Evolutionary conservation across 2,797 vertebrate genomes (phyloP), one percentile per base, ranked within the genome.

Genomic region (Aphelocoma californica): DNA sequence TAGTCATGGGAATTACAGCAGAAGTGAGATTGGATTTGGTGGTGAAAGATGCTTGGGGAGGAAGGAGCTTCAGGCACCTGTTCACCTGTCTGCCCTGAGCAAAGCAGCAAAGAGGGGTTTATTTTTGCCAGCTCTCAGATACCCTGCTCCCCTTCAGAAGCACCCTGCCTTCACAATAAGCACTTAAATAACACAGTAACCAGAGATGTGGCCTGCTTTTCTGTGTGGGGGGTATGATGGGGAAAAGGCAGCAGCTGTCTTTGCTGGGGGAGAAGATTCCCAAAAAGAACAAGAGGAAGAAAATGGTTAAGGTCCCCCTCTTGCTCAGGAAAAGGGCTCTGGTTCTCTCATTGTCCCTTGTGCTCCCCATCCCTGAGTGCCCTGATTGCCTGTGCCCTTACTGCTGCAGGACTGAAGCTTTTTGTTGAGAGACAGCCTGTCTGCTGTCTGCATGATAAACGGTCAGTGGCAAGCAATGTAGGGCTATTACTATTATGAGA

Each of bases 141-240:
- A 19, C 4, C 10, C 38, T 6, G 5, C 2, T 26, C 70, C 31
- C 51, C 12, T 73, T 90, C 66, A 73, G 56, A 93, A 92, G 24
- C 31, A 53, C 10, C 28, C 25, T 47, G 25, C 12, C 31, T 88
- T 69, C 58, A 51, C 19, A 72, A 18, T 7, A 61, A 48, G 1
- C 25, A 6, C 31, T 29, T 86, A 23, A 81, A n/a, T 57, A 86
- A n/a, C 5, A 0, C 29, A 29, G 16, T 28, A 61, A 29, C 14
- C 44, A 36, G 31, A 81, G 36, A 21, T 21, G 7, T 6, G 15
- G 14, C 6, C 29, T 53, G 67, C 17, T 74, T 1, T 66, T 60
- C 58, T 64, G 17, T 34, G 1, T 2, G 25, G 12, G 5, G 4
- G 7, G 4, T 5, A 1, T 7, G 2, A 4, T 40, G n/a, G 18